Conservation (phyloP, 2,797 vertebrate genomes). For the Galaxias olidus region DNA sequence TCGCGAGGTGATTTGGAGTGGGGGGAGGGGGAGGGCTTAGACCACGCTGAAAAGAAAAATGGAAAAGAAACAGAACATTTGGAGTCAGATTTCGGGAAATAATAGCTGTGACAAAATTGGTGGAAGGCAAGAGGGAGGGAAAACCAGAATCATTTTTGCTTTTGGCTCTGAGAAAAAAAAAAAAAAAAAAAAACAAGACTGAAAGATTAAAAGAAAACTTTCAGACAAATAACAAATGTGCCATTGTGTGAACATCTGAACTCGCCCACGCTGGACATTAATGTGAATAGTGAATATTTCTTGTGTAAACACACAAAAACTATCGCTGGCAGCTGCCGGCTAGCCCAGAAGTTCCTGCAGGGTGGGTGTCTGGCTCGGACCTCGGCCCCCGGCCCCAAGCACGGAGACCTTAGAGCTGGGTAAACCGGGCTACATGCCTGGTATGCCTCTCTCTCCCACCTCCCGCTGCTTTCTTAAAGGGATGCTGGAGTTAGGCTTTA, state of each 20-base stretch:
- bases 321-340: conserved; percentile 44
- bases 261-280: conserved; percentile 41
- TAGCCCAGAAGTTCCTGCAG: conserved; percentile 21
- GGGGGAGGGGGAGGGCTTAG: conserved; percentile 26
- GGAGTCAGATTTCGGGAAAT: conserved; percentile 88
- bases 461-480: conserved; percentile 19
- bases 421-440: conserved; percentile 3
- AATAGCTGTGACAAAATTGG: conserved; percentile 82
- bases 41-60: conserved; percentile 85
- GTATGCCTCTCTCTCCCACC: neutral
- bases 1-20: conserved; percentile 44
- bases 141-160: conserved; percentile 82
- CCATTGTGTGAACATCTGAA: conserved; percentile 71
- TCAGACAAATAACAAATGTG: conserved; percentile 83
- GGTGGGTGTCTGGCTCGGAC: conserved; percentile 41
- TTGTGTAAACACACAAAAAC: conserved; percentile 36
- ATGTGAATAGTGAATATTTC: conserved; percentile 59
- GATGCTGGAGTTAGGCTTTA: conserved; percentile 11
- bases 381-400: conserved; percentile 42
- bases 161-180: conserved; percentile 52
- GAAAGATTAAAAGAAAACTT: conserved; percentile 44
- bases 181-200: conserved; percentile 36
- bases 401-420: conserved; percentile 1
- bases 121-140: conserved; percentile 75
- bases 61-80: conserved; percentile 86